Conservation (phyloP, 2,797 vertebrate genomes). For the Gallirallus australis region DNA sequence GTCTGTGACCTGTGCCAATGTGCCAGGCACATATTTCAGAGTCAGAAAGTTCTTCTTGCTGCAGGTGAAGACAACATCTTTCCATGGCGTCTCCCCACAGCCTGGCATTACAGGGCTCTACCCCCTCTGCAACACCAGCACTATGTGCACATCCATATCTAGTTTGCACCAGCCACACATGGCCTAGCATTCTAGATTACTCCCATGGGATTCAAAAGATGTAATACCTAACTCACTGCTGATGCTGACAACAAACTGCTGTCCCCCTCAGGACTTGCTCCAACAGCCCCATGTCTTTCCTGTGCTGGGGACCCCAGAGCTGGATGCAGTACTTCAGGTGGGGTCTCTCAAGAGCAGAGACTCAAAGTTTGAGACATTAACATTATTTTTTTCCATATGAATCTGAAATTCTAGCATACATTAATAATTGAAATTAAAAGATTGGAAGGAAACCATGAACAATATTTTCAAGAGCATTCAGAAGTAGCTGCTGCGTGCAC, state of each 20-base stretch:
- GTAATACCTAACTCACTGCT: neutral
- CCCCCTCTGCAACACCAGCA: neutral
- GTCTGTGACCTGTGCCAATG: neutral
- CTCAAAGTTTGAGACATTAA: too few species aligned
- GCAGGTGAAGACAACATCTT: neutral
- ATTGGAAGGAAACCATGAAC: neutral
- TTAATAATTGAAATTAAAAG: neutral
- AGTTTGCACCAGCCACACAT: neutral
- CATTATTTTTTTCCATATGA: too few species aligned
- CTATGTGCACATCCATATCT: rapidly evolving
- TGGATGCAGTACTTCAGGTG: too few species aligned
- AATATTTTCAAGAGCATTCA: neutral
- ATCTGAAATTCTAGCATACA: neutral
- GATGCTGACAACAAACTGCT: neutral
- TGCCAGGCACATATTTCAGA: neutral
- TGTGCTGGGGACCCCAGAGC: too few species aligned
- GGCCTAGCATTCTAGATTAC: rapidly evolving
- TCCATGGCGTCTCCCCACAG: neutral
- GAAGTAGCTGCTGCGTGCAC: neutral
- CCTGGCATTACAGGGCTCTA: neutral
- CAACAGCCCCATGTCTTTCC: too few species aligned
- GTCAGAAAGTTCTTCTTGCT: neutral
- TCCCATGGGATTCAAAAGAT: neutral
- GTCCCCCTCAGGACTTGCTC: too few species aligned
- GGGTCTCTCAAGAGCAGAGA: too few species aligned